phyloP scores from a whole-genome alignment of 2,797 vertebrate species.

The Thunnus albacares region DNA sequence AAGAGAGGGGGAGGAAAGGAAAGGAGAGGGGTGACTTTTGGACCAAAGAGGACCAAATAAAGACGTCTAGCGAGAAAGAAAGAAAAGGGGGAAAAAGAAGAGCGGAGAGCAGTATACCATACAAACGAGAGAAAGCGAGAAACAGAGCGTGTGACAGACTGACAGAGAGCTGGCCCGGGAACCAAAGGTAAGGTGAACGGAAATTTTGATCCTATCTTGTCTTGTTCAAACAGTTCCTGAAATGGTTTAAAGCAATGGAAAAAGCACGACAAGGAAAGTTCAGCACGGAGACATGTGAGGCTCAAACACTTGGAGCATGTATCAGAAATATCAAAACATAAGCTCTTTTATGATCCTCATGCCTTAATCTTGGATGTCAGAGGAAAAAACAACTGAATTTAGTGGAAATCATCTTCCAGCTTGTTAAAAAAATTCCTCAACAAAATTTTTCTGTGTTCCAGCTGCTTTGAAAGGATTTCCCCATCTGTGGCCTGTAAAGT shows the following conservation, averaged over 20 bases:
- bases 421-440: constrained; percentile 8
- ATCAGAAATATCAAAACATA: not conserved
- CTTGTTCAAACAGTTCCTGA: constrained; percentile 6
- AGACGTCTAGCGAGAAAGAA: constrained; percentile 18
- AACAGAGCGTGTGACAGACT: constrained; percentile 26
- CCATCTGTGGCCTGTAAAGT: constrained; percentile 36
- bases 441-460: not conserved
- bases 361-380: not conserved
- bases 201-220: constrained; percentile 1
- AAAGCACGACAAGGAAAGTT: not conserved
- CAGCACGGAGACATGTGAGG: not conserved
- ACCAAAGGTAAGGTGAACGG: constrained; percentile 47
- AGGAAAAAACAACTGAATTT: not conserved
- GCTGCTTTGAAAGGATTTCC: constrained; percentile 8
- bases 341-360: not conserved
- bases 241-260: not conserved
- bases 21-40: constrained; percentile 31
- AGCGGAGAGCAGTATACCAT: not conserved
- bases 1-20: constrained; percentile 28
- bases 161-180: constrained; percentile 31
- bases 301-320: not conserved
- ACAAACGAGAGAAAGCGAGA: constrained; percentile 24
- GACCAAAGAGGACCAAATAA: constrained; percentile 45
- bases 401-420: not conserved
- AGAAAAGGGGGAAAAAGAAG: not conserved